Evolutionary conservation across 2,113 vertebrate species (phyloP), one percentile per base, ranked within the genome.

Genomic region (Pungitius pungitius): DNA sequence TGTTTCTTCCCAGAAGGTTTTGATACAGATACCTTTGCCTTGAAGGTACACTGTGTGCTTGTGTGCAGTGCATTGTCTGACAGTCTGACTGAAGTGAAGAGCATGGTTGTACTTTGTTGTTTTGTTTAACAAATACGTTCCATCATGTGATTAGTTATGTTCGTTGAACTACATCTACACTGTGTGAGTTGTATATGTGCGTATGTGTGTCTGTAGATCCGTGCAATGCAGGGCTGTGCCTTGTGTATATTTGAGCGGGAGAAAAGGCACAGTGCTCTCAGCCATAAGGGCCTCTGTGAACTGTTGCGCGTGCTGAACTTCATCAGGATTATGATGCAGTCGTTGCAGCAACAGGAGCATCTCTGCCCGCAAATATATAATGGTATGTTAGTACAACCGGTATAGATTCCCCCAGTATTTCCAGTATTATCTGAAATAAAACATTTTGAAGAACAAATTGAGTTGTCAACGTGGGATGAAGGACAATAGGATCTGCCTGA

Each of bases 1-100:
- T 80, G 75, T 56, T 97, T 96, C 91, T 98, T 98, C 39, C 95
- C 95, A 42, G 87, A 93, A 57, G 97, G 96, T 43, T 76, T 95
- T 80, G 92, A 92, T 72, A 86, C 94, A 59, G 88, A 95, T 56
- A 47, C 3, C 8, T 87, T 95, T 78, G 92, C 75, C 63, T 95
- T 98, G 93, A 93, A 95, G 87, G 76, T 85, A 90, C 14, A 40
- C 3, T 59, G 18, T n/a, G 40, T 56, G 8, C 30, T 13, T 65
- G 40, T 75, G 18, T 37, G 14, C 22, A 18, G 9, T 58, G 13
- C 52, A 40, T 57, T 61, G 8, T 64, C 37, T 81, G 20, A 22
- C 77, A 42, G 3, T 37, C 14, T 30, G 26, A 45, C 30, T 51
- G 18, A 58, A 40, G 33, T 51, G 12, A 62, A 62, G 40, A 33